phyloP scores from a whole-genome alignment of 2,888 invertebrate genomes.

The Strigamia maritima region DNA sequence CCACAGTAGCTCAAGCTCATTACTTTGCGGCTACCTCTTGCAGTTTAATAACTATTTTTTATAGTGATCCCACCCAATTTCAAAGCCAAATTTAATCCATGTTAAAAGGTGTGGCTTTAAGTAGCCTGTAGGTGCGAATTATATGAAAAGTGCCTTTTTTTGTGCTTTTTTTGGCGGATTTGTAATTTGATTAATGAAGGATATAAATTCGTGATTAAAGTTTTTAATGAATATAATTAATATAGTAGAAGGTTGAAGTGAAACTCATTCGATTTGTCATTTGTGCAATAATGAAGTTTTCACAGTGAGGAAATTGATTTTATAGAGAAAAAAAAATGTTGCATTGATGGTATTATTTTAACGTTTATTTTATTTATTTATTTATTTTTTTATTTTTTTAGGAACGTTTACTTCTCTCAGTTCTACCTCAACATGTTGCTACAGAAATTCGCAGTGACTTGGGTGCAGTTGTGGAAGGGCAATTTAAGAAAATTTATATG shows the following conservation, averaged over 20 bases:
- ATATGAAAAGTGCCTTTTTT: too few species aligned
- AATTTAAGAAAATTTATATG: slow-evolving; percentile 97
- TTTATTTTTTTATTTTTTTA: slow-evolving; percentile 55
- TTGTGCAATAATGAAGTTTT: too few species aligned
- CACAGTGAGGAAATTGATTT: too few species aligned
- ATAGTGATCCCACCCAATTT: background rate
- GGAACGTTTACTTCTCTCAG: slow-evolving; percentile 87
- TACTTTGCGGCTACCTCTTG: background rate
- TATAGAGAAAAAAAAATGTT: too few species aligned
- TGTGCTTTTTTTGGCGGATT: too few species aligned
- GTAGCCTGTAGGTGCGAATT: background rate
- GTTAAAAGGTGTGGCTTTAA: background rate
- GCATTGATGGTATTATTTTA: too few species aligned
- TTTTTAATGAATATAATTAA: too few species aligned
- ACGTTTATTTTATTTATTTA: background rate
- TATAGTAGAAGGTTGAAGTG: too few species aligned
- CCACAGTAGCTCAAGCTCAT: background rate
- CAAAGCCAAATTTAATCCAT: background rate
- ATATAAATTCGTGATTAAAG: too few species aligned
- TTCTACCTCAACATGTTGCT: slow-evolving; percentile 92
- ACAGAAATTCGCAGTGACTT: slow-evolving; percentile 94
- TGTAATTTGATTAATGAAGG: too few species aligned
- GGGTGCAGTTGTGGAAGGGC: slow-evolving; percentile 79
- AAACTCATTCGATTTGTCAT: too few species aligned
- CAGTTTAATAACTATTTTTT: background rate